Evolutionary conservation across 2,797 vertebrate species (phyloP).

Genomic region (Dryobates pubescens): DNA sequence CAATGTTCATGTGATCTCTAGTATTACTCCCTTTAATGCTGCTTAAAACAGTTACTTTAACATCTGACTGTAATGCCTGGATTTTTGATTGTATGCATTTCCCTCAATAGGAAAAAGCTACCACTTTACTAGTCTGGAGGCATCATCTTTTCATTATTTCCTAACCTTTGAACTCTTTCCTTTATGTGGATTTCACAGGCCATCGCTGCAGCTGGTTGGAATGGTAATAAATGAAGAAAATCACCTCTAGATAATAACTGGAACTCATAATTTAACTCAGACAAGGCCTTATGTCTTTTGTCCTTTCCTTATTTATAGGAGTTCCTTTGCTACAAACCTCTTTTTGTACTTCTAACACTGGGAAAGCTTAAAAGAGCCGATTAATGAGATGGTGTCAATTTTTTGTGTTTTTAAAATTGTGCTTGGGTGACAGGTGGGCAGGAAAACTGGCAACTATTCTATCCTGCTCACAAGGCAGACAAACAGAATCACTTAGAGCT

Average conservation of each 20-base stretch:
- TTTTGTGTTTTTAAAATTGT: neutral
- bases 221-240: neutral
- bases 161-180: constrained; percentile 10
- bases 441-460: neutral
- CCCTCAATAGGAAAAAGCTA: neutral
- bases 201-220: neutral
- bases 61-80: neutral
- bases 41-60: constrained; percentile 9
- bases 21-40: neutral
- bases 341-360: neutral
- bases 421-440: neutral
- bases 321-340: neutral
- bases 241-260: neutral
- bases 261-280: constrained; percentile 4
- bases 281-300: neutral
- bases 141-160: constrained; percentile 23
- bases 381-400: neutral
- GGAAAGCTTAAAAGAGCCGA: neutral
- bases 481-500: neutral
- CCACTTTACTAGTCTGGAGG: neutral
- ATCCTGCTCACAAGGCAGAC: neutral
- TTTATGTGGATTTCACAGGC: constrained; percentile 24
- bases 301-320: neutral
- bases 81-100: neutral
- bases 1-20: neutral